Percentiles rank a stretch among this genome's conserved stretches.
Conservation (phyloP, 2,797 vertebrate genomes). For the Pempheris klunzingeri region DNA sequence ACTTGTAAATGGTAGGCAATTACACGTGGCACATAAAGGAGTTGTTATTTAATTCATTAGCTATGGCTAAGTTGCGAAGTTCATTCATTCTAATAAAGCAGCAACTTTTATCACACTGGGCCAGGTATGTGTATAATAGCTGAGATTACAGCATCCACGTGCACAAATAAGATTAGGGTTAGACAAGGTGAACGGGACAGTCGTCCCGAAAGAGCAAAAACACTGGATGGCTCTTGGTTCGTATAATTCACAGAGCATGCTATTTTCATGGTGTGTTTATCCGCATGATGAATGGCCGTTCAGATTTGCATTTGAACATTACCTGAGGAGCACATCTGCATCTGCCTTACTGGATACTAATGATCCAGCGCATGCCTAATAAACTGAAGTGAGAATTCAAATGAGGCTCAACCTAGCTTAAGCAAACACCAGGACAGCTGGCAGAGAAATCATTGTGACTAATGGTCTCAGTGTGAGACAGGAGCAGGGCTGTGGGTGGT, state of each 20-base stretch:
- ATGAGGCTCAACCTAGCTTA: slow-evolving; percentile 79
- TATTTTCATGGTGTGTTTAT: slow-evolving; percentile 58
- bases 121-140: slow-evolving; percentile 50
- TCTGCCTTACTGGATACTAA: slow-evolving; percentile 67
- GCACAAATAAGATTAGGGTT: slow-evolving; percentile 64
- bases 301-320: slow-evolving; percentile 58
- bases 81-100: slow-evolving; percentile 57
- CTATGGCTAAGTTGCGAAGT: slow-evolving; percentile 50
- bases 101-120: slow-evolving; percentile 54
- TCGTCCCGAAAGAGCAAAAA: slow-evolving; percentile 37
- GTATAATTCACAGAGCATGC: slow-evolving; percentile 36
- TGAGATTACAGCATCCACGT: slow-evolving; percentile 52
- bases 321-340: slow-evolving; percentile 75
- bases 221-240: slow-evolving; percentile 22
- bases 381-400: slow-evolving; percentile 78
- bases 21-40: slow-evolving; percentile 47
- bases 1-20: slow-evolving; percentile 59
- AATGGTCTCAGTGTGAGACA: slow-evolving; percentile 83
- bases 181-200: slow-evolving; percentile 52
- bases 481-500: slow-evolving; percentile 79
- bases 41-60: slow-evolving; percentile 60
- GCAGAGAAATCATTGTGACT: slow-evolving; percentile 84
- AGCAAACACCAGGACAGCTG: slow-evolving; percentile 80
- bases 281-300: slow-evolving; percentile 56
- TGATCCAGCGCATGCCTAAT: slow-evolving; percentile 73